Percentiles rank a stretch among this genome's conserved stretches.
Evolutionary conservation across 2,888 invertebrate genomes (phyloP).

Genomic region (Orchesella flavescens): DNA sequence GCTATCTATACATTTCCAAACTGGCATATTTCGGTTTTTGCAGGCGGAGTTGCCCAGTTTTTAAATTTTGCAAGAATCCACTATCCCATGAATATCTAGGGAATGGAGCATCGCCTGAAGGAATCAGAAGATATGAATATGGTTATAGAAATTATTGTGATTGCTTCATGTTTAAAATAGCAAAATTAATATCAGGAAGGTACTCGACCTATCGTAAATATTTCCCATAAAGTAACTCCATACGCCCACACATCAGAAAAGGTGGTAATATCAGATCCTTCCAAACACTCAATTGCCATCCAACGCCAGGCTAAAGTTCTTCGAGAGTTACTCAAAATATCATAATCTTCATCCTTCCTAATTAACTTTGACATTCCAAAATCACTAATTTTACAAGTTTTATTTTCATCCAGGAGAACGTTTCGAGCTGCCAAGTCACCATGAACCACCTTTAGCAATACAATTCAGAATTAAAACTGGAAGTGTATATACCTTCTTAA

Average conservation of each 20-base stretch:
- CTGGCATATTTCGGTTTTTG: background rate
- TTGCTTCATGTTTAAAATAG: too few relatives aligned
- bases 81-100: background rate
- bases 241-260: background rate
- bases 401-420: background rate
- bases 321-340: too few relatives aligned
- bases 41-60: background rate
- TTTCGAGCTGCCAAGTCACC: conserved; percentile 5
- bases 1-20: background rate
- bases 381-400: conserved; percentile 6
- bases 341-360: background rate
- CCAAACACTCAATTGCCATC: conserved; percentile 13
- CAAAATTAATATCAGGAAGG: too few relatives aligned
- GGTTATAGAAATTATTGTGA: too few relatives aligned
- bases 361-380: background rate
- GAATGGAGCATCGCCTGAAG: background rate
- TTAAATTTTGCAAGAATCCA: background rate
- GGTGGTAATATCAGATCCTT: background rate
- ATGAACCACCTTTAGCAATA: background rate
- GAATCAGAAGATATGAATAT: background rate
- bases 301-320: background rate
- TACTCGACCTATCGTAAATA: conserved; percentile 8
- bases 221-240: conserved; percentile 14
- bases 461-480: too few relatives aligned
- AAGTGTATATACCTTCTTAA: too few relatives aligned